Evolutionary conservation across 1,140 invertebrate genomes (phyloP).

Genomic region (Pentalonia nigronervosa): DNA sequence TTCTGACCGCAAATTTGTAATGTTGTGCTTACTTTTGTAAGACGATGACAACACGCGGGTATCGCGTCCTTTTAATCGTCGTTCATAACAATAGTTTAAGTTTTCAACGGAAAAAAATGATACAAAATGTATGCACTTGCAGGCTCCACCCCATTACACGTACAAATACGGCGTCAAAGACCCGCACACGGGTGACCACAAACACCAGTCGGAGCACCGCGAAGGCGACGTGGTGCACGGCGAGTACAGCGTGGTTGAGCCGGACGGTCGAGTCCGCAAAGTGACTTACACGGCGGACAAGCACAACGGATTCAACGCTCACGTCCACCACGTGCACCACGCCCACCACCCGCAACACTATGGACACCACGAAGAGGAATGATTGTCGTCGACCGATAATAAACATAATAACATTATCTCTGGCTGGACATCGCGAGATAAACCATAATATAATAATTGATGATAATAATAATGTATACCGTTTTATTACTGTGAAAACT

Average conservation of each 20-base stretch:
- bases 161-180: constrained; percentile 69
- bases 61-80: no score
- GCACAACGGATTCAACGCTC: constrained; percentile 60
- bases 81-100: background rate
- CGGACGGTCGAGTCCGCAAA: constrained; percentile 63
- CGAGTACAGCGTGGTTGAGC: constrained; percentile 69
- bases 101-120: background rate
- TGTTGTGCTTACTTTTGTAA: background rate
- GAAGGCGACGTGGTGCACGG: constrained; percentile 74
- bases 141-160: constrained; percentile 64
- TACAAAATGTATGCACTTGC: background rate
- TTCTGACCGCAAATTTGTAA: background rate
- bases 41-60: no score
- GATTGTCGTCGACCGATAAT: background rate
- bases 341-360: constrained; percentile 43
- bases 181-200: constrained; percentile 71
- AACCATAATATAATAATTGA: background rate
- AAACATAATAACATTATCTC: background rate
- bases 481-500: no score
- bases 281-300: constrained; percentile 62
- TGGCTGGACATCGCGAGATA: background rate
- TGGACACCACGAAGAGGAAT: constrained; percentile 54
- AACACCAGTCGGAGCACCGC: constrained; percentile 73
- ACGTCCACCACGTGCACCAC: constrained; percentile 55
- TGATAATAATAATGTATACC: no score